A percentile compares a stretch with the other conserved stretches of the same genome.
Conservation (phyloP, 2,113 vertebrate species). For the Lota lota region DNA sequence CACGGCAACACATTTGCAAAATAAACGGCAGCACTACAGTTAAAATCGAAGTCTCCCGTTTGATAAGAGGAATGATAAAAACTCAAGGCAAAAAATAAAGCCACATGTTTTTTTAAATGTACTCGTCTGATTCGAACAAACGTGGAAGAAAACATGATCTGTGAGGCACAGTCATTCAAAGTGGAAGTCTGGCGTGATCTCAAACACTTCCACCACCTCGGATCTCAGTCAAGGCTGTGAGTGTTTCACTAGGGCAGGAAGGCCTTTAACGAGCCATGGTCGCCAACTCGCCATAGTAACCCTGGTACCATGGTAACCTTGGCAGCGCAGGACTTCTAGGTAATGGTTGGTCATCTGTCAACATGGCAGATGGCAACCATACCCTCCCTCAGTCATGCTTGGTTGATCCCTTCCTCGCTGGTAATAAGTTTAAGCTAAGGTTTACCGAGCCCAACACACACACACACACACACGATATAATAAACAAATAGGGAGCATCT, state of each 20-base stretch:
- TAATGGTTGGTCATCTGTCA: too few species aligned
- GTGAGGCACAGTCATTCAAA: constrained; percentile 48
- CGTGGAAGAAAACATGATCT: constrained; percentile 31
- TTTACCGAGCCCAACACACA: constrained; percentile 19
- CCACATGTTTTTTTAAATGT: neutral
- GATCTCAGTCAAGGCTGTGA: neutral
- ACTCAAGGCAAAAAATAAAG: neutral
- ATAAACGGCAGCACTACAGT: too few species aligned
- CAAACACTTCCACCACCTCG: constrained; percentile 24
- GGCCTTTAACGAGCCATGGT: too few species aligned
- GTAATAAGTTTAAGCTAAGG: constrained; percentile 19
- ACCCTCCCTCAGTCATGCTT: constrained; percentile 5
- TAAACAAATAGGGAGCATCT: neutral
- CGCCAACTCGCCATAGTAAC: too few species aligned
- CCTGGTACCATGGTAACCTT: too few species aligned
- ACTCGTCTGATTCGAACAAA: neutral
- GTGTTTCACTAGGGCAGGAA: too few species aligned
- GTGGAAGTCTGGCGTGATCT: constrained; percentile 58
- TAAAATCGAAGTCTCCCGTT: too few species aligned
- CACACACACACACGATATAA: constrained; percentile 12
- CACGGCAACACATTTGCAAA: neutral
- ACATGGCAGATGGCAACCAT: too few species aligned
- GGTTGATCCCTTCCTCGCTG: constrained; percentile 28
- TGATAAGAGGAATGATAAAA: neutral
- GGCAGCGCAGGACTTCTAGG: too few species aligned